phyloP scores from a whole-genome alignment of 2,888 invertebrate genomes.

The Lydus trimaculatus region DNA sequence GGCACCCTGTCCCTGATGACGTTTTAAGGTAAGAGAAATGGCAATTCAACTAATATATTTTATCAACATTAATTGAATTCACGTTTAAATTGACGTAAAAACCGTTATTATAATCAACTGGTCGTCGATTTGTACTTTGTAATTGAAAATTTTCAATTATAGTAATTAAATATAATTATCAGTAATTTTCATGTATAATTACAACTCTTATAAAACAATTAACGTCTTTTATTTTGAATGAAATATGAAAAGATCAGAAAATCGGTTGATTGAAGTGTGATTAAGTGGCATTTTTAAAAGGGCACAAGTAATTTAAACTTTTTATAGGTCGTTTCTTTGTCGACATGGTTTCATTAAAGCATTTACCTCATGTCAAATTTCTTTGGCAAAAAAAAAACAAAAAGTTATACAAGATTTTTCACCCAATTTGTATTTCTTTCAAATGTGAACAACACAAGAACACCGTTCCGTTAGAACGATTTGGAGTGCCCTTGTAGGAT shows the following conservation, averaged over 20 bases:
- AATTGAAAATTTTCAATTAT: neutral
- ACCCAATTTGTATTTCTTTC: too few relatives aligned
- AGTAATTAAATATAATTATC: neutral
- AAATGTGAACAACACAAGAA: too few relatives aligned
- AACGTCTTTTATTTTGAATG: neutral
- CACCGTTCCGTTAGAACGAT: too few relatives aligned
- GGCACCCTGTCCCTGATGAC: constrained; percentile 27
- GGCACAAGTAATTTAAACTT: neutral
- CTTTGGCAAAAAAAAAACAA: too few relatives aligned
- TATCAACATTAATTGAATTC: constrained; percentile 17
- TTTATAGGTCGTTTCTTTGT: neutral
- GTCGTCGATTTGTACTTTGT: neutral
- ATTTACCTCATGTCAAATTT: neutral
- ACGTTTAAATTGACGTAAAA: constrained; percentile 16
- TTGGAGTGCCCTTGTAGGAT: too few relatives aligned
- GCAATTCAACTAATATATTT: constrained; percentile 24
- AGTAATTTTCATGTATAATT: neutral
- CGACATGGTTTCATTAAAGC: neutral
- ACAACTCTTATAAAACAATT: neutral
- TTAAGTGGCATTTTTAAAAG: neutral
- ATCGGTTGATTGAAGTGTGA: constrained; percentile 1
- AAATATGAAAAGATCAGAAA: neutral
- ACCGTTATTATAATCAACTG: constrained; percentile 4
- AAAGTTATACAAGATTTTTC: too few relatives aligned
- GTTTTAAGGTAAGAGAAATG: constrained; percentile 15